Evolutionary conservation across 1,140 invertebrate species (phyloP), one percentile per base, ranked within the genome.

Genomic region (Piezodorus guildinii): DNA sequence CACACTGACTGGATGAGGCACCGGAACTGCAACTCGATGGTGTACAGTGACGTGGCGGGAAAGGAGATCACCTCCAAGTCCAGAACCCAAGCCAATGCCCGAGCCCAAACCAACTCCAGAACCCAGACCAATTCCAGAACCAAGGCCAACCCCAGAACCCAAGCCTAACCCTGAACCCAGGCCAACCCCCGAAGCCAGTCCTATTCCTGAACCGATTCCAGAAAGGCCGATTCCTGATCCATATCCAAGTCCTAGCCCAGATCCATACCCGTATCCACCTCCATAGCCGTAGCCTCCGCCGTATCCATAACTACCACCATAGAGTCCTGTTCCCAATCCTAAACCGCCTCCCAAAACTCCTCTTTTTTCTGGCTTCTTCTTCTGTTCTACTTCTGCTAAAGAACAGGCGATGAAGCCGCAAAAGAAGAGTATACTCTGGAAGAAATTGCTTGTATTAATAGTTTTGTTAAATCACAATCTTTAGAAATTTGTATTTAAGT

Each of bases 51-150:
- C n/a, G n/a, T n/a, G n/a, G n/a, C n/a, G n/a, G n/a, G n/a, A n/a
- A n/a, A n/a, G n/a, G n/a, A n/a, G n/a, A n/a, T n/a, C n/a, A n/a
- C n/a, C n/a, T n/a, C n/a, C n/a, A n/a, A n/a, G n/a, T n/a, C n/a
- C n/a, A n/a, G n/a, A n/a, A n/a, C n/a, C n/a, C n/a, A n/a, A n/a
- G n/a, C n/a, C n/a, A n/a, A n/a, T n/a, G n/a, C n/a, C n/a, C n/a
- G 65, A 34, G 63, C 43, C 8, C 58, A 51, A 2, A 62, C 64
- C 43, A 66, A 65, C 5, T n/a, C 60, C 30, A 65, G 17, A 45
- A 39, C 46, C 19, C 16, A 46, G 5, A n/a, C 45, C 45, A 14
- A 46, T 46, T 46, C 45, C 45, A 46, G 45, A 46, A n/a, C 45
- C 30, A 30, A 30, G 21, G 3, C n/a, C 46, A n/a, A 21, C 16